Percentiles rank a stretch among this genome's conserved stretches.
Conservation (phyloP, 1,140 invertebrate genomes). For the Mycetomoellerius zeteki region DNA sequence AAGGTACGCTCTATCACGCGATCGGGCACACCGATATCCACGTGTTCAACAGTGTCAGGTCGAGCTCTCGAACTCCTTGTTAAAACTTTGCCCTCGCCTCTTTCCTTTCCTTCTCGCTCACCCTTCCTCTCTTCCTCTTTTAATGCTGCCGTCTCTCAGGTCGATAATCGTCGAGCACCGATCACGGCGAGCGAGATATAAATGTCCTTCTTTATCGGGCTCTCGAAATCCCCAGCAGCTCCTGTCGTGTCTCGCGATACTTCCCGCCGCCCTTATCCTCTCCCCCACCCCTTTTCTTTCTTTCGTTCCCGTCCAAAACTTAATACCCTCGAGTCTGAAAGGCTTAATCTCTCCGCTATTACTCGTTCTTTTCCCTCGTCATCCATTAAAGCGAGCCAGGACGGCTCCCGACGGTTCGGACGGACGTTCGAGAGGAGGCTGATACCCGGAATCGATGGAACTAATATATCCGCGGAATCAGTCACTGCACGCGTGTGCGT, state of each 20-base stretch:
- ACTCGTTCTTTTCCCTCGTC: slow-evolving; percentile 66
- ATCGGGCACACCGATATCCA: slow-evolving; percentile 63
- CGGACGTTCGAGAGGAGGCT: slow-evolving; percentile 64
- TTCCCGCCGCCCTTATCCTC: slow-evolving; percentile 21
- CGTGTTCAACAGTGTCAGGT: slow-evolving; percentile 63
- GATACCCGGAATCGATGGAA: slow-evolving; percentile 77
- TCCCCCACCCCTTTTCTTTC: slow-evolving; percentile 3
- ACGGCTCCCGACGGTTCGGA: slow-evolving; percentile 61
- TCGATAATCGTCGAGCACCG: slow-evolving; percentile 39
- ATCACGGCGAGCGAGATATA: slow-evolving; percentile 56
- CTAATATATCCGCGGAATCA: slow-evolving; percentile 79
- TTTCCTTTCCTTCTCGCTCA: background rate
- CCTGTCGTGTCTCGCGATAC: slow-evolving; percentile 48
- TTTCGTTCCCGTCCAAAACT: slow-evolving; percentile 69
- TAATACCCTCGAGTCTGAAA: slow-evolving; percentile 70
- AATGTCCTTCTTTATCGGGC: slow-evolving; percentile 28
- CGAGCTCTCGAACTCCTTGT: slow-evolving; percentile 34
- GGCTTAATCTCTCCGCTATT: slow-evolving; percentile 76
- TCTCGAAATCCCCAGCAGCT: slow-evolving; percentile 55
- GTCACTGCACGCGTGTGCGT: slow-evolving; percentile 66
- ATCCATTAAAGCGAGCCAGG: slow-evolving; percentile 65
- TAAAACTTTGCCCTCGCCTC: slow-evolving; percentile 32
- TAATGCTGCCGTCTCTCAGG: slow-evolving; percentile 38
- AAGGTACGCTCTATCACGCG: slow-evolving; percentile 75
- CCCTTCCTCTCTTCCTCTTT: background rate